Conservation (phyloP, 2,888 invertebrate species). For the Fissipunctia ypsillon region DNA sequence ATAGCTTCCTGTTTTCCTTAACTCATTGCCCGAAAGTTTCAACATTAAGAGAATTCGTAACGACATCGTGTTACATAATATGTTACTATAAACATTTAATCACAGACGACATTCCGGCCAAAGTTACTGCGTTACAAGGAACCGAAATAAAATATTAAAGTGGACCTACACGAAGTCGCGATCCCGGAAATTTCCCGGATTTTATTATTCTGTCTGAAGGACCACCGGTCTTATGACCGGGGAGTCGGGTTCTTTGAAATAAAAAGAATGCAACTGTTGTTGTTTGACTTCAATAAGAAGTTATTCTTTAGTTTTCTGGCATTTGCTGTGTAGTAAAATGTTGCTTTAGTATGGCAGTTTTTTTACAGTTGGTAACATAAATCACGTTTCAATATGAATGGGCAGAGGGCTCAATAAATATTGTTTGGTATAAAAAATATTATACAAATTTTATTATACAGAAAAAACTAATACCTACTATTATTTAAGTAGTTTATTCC, state of each 20-base stretch:
- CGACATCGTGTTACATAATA: constrained; percentile 38
- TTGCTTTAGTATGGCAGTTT: neutral
- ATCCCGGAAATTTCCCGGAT: constrained; percentile 41
- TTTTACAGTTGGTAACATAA: neutral
- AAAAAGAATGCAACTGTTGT: constrained; percentile 48
- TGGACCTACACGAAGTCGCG: constrained; percentile 20
- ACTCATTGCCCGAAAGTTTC: constrained; percentile 31
- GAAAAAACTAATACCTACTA: too few relatives aligned
- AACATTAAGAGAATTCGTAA: constrained; percentile 55
- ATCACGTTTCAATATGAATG: neutral
- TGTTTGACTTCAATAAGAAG: constrained; percentile 25
- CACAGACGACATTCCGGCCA: constrained; percentile 43
- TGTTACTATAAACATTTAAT: constrained; percentile 61
- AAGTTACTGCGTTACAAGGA: constrained; percentile 42
- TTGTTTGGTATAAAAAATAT: neutral
- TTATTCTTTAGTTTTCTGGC: constrained; percentile 13
- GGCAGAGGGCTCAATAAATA: neutral
- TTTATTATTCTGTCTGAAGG: constrained; percentile 62
- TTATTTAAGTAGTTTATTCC: neutral
- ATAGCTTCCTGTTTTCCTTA: constrained; percentile 32
- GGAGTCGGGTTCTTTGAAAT: constrained; percentile 21
- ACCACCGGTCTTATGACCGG: constrained; percentile 37
- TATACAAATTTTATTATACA: neutral
- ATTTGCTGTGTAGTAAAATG: constrained; percentile 9
- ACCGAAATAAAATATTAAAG: constrained; percentile 59